Conservation (phyloP, 2,888 invertebrate genomes). For the Aporophyla nigra region DNA sequence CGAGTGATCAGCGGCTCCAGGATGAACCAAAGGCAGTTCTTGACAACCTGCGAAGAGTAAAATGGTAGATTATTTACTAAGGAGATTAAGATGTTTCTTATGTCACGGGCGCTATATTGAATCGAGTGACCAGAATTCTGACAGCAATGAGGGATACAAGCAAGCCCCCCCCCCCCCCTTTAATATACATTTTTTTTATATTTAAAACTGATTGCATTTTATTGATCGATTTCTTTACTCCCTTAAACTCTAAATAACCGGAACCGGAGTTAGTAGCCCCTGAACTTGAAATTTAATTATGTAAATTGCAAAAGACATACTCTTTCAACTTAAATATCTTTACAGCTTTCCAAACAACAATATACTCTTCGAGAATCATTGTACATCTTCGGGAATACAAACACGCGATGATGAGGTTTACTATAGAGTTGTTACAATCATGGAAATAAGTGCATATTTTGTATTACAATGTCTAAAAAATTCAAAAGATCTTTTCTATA, state of each 20-base stretch:
- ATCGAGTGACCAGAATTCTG: not conserved
- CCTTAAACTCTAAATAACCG: too few relatives aligned
- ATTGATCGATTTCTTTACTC: too few relatives aligned
- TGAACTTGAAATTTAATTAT: too few relatives aligned
- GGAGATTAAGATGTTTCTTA: too few relatives aligned
- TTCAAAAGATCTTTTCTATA: not conserved
- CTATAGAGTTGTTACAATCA: not conserved
- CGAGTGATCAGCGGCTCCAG: constrained; percentile 98
- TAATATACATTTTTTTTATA: too few relatives aligned
- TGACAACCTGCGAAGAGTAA: constrained; percentile 88
- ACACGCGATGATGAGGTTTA: not conserved
- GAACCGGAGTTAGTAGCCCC: too few relatives aligned
- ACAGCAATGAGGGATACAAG: not conserved
- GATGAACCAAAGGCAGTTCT: constrained; percentile 98
- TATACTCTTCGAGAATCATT: not conserved
- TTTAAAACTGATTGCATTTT: too few relatives aligned
- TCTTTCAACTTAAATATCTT: too few relatives aligned
- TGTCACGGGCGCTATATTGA: not conserved
- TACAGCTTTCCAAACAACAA: too few relatives aligned
- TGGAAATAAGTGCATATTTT: not conserved
- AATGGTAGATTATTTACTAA: not conserved
- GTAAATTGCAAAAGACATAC: too few relatives aligned
- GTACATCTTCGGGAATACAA: not conserved
- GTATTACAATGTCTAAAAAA: not conserved
- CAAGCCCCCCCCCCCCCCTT: too few relatives aligned